Percentiles rank a stretch among this genome's conserved stretches.
Evolutionary conservation across 2,888 invertebrate genomes (phyloP).

Genomic region (Brenthis hecate): DNA sequence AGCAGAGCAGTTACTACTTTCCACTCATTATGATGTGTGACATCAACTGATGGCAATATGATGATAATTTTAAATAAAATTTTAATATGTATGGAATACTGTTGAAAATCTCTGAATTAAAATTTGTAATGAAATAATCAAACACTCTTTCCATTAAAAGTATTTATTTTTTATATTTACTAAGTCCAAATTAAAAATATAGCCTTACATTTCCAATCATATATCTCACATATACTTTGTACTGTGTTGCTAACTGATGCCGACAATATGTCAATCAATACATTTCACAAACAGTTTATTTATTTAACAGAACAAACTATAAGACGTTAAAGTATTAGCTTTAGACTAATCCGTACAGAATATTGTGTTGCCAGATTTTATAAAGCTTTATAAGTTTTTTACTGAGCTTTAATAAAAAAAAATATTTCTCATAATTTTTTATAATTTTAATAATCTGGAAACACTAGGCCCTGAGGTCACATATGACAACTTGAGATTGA

Average conservation of each 20-base stretch:
- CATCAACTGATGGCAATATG: too few species aligned
- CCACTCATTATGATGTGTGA: too few species aligned
- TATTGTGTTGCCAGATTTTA: slow-evolving; percentile 2
- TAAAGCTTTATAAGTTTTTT: not conserved
- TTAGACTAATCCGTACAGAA: not conserved
- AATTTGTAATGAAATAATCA: too few species aligned
- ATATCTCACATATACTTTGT: slow-evolving; percentile 13
- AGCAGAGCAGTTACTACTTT: too few species aligned
- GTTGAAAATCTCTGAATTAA: too few species aligned
- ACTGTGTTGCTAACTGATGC: not conserved
- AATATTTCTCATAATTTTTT: not conserved
- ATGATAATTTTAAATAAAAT: too few species aligned
- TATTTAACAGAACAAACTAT: slow-evolving; percentile 1
- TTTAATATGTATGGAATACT: too few species aligned
- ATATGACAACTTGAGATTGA: slow-evolving; percentile 15
- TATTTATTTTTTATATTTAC: slow-evolving; percentile 4
- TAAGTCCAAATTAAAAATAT: slow-evolving; percentile 8
- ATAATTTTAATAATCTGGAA: slow-evolving; percentile 4
- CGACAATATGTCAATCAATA: not conserved
- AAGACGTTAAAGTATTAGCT: not conserved
- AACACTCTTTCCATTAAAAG: slow-evolving; percentile 6
- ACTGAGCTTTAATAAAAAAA: not conserved
- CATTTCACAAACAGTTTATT: not conserved
- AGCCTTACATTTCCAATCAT: not conserved
- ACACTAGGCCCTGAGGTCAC: not conserved